Conservation (phyloP, 2,797 vertebrate species). For the Ptychobarbus kaznakovi region DNA sequence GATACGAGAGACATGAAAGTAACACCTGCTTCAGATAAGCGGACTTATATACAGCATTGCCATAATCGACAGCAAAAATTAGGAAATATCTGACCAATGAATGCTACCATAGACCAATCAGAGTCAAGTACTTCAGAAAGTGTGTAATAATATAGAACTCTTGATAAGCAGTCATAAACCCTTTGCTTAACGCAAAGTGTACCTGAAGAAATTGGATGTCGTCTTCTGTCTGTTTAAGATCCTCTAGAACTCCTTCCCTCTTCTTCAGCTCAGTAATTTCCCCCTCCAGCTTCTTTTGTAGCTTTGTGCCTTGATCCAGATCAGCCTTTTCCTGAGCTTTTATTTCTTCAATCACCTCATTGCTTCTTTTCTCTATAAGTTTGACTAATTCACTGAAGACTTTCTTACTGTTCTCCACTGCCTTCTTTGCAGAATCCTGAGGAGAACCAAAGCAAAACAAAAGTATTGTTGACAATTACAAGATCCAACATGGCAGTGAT, state of each 20-base stretch:
- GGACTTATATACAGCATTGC: background rate
- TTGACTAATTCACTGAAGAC: constrained; percentile 15
- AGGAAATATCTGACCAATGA: background rate
- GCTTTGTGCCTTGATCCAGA: background rate
- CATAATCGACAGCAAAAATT: background rate
- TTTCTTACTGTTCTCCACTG: constrained; percentile 27
- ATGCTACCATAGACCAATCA: background rate
- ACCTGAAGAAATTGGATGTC: constrained; percentile 58
- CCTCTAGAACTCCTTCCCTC: constrained; percentile 38
- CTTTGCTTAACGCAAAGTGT: background rate
- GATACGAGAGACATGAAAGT: background rate
- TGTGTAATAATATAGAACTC: background rate
- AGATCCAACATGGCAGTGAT: background rate
- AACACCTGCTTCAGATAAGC: background rate
- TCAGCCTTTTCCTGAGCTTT: constrained; percentile 41
- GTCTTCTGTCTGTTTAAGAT: constrained; percentile 45
- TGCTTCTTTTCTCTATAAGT: constrained; percentile 26
- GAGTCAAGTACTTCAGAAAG: background rate
- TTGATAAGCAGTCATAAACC: background rate
- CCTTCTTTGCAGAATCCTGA: constrained; percentile 33
- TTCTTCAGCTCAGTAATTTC: constrained; percentile 41
- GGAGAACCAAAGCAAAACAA: background rate
- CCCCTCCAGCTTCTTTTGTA: constrained; percentile 29
- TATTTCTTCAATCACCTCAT: constrained; percentile 36
- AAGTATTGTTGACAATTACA: background rate